Percentiles rank a stretch among this genome's conserved stretches.
These are phyloP conservation scores for Anguilla obscura DNA, from an alignment of 2,797 vertebrate species.

Conservation along the genomic window DNA sequence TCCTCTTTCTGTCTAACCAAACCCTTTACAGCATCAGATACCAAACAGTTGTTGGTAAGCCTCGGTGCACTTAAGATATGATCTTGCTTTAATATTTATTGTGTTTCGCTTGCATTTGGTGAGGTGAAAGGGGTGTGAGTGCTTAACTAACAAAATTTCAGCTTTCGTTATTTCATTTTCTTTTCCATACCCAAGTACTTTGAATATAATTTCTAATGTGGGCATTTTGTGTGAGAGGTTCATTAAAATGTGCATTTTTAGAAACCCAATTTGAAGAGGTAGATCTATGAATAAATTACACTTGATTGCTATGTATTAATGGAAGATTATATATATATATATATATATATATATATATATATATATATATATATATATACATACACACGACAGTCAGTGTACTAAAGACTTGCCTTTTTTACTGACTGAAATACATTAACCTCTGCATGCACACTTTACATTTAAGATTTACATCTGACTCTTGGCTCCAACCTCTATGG, in stretches of 20 bases:
- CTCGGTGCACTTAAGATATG: slow-evolving; percentile 63
- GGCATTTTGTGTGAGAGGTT: slow-evolving; percentile 14
- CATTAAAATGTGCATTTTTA: not conserved
- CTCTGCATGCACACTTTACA: not conserved
- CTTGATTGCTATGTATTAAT: not conserved
- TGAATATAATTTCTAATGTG: slow-evolving; percentile 20
- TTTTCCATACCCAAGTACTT: slow-evolving; percentile 52
- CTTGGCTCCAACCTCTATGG: not conserved
- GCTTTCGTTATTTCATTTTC: slow-evolving; percentile 45
- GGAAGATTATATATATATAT: not conserved
- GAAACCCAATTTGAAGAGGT: not conserved
- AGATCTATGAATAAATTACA: not conserved
- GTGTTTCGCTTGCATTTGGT: slow-evolving; percentile 50
- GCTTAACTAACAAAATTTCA: slow-evolving; percentile 53
- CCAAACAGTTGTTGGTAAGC: slow-evolving; percentile 73
- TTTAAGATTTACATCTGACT: slow-evolving; percentile 15
- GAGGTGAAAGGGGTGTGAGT: not conserved
- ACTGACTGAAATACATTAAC: slow-evolving; percentile 23
- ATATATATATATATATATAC: not conserved
- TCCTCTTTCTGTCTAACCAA: slow-evolving; percentile 62
- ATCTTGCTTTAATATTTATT: slow-evolving; percentile 63
- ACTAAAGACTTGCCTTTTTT: slow-evolving; percentile 1
- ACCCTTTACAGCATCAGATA: slow-evolving; percentile 74
- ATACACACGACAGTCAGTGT: not conserved
- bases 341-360: not conserved